Percentiles rank a stretch among this genome's conserved stretches.
Evolutionary conservation across 2,797 vertebrate species (phyloP).

Genomic region (Microhierax caerulescens): DNA sequence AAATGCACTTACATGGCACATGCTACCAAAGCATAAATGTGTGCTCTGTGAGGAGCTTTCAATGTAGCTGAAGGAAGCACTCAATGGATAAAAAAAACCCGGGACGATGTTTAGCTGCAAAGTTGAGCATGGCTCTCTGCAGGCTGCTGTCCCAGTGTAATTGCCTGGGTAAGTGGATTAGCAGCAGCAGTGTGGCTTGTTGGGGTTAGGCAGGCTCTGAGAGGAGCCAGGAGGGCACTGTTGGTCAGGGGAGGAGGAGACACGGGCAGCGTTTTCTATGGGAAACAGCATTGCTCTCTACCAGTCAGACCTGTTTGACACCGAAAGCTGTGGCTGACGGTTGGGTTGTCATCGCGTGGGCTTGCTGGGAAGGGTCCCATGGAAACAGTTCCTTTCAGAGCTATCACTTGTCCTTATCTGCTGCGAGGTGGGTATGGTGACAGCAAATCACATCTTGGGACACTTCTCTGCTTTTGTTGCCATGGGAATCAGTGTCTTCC

Average conservation of each 20-base stretch:
- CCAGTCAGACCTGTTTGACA: not conserved
- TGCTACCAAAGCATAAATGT: not conserved
- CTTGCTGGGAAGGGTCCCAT: constrained; percentile 15
- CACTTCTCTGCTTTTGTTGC: constrained; percentile 48
- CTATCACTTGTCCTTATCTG: constrained; percentile 28
- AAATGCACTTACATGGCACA: not conserved
- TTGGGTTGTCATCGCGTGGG: not conserved
- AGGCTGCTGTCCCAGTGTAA: not conserved
- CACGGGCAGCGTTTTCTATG: not conserved
- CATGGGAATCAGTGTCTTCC: constrained; percentile 2
- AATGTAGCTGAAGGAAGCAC: not conserved
- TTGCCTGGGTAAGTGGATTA: constrained; percentile 25
- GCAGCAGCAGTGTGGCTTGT: not conserved
- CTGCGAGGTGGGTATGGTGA: not conserved
- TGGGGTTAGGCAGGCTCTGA: not conserved
- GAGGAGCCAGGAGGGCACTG: not conserved
- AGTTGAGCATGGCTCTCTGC: not conserved
- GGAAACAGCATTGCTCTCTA: not conserved
- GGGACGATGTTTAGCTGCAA: not conserved
- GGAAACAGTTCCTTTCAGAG: constrained; percentile 52
- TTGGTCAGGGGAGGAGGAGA: not conserved
- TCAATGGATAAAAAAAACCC: not conserved
- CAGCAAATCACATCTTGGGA: constrained; percentile 61
- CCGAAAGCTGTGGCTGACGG: not conserved
- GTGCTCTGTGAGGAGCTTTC: not conserved